These are phyloP conservation scores for Rhea pennata DNA, from an alignment of 2,113 vertebrate genomes.

Conservation along the genomic window DNA sequence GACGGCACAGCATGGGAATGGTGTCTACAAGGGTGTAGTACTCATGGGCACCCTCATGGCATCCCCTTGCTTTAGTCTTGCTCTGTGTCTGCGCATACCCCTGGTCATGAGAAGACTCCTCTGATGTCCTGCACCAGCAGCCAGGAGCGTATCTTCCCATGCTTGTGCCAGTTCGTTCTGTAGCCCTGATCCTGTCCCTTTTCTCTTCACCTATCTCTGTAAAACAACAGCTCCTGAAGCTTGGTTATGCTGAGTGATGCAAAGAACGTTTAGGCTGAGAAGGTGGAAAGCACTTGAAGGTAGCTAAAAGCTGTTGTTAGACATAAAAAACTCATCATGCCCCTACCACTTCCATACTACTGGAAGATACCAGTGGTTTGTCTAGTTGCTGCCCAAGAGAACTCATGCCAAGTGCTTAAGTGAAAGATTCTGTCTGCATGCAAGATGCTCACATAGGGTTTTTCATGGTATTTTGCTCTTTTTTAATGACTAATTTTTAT, in stretches of 20 bases:
- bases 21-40: neutral
- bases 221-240: neutral
- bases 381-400: neutral
- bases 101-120: neutral
- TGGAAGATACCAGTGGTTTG: neutral
- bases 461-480: constrained; percentile 9
- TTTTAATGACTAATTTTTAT: constrained; percentile 56
- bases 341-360: neutral
- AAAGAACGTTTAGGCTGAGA: neutral
- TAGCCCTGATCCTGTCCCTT: neutral
- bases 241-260: neutral
- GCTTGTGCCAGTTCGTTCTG: neutral
- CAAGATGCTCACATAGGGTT: neutral
- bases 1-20: neutral
- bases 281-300: neutral
- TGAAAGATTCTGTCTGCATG: neutral
- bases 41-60: neutral
- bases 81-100: neutral
- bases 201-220: neutral
- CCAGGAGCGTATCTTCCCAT: neutral
- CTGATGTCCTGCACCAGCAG: neutral
- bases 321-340: neutral
- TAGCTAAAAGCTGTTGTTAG: neutral
- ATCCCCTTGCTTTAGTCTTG: neutral
- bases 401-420: neutral